A percentile compares a stretch with the other conserved stretches of the same genome.
phyloP scores from a whole-genome alignment of 64 coral and sea anemone species.

The Montipora cactus region DNA sequence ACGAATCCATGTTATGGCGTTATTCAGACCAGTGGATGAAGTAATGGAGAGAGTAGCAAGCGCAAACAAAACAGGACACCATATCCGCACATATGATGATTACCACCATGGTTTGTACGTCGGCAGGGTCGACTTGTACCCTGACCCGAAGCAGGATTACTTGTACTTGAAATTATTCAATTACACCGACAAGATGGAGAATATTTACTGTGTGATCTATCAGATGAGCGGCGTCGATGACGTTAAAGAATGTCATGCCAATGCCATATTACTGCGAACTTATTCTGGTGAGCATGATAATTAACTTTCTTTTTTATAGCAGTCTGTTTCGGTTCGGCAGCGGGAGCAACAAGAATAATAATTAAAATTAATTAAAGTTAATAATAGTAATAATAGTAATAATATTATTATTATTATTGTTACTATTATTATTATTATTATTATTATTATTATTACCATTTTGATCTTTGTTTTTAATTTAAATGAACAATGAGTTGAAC shows the following conservation, averaged over 20 bases:
- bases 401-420: too few relatives aligned
- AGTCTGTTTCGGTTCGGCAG: too few relatives aligned
- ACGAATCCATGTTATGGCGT: background rate
- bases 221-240: background rate
- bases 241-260: background rate
- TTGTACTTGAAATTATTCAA: constrained; percentile 3
- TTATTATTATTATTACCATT: too few relatives aligned
- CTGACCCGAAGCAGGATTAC: background rate
- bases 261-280: constrained; percentile 14
- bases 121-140: background rate
- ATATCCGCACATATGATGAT: background rate
- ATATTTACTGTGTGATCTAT: constrained; percentile 4
- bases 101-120: background rate
- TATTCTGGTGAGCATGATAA: background rate
- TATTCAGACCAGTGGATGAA: background rate
- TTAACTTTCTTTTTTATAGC: too few relatives aligned
- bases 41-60: constrained; percentile 4
- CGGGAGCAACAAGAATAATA: too few relatives aligned
- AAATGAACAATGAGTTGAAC: too few relatives aligned
- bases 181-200: constrained; percentile 9
- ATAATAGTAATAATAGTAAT: too few relatives aligned
- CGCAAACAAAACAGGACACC: background rate
- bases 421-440: too few relatives aligned
- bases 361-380: too few relatives aligned
- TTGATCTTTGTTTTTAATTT: too few relatives aligned